phyloP scores from a whole-genome alignment of 2,797 vertebrate genomes.

The Euphonia xanthogaster region DNA sequence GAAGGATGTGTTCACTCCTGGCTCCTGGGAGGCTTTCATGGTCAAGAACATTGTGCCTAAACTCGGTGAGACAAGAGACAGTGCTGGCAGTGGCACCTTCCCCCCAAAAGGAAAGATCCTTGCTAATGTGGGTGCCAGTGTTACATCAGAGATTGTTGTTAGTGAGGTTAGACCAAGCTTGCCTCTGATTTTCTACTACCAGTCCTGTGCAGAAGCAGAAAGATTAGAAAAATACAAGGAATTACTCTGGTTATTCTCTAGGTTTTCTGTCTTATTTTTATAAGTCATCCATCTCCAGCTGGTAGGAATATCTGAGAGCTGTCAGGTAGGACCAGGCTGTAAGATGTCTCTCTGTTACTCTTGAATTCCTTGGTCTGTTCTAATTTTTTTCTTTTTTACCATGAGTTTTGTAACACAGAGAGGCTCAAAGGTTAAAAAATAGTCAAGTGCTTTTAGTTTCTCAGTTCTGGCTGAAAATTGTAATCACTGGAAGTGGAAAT shows the following conservation, averaged over 20 bases:
- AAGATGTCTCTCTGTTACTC: neutral
- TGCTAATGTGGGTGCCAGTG: neutral
- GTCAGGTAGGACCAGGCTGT: neutral
- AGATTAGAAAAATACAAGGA: neutral
- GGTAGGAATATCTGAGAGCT: neutral
- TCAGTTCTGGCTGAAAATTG: neutral
- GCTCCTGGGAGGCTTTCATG: slow-evolving; percentile 99
- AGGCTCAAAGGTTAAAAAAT: neutral
- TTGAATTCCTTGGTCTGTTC: neutral
- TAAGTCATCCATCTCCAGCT: neutral
- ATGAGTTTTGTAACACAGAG: neutral
- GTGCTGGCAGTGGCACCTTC: neutral
- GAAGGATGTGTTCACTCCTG: slow-evolving; percentile 94
- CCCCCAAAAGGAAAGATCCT: fast-evolving
- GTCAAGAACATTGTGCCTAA: slow-evolving; percentile 98
- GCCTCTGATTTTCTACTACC: neutral
- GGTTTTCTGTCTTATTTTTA: neutral
- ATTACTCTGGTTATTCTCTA: neutral
- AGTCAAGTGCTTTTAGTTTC: fast-evolving
- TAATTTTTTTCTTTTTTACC: neutral
- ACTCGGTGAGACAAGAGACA: slow-evolving; percentile 77
- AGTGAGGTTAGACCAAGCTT: neutral
- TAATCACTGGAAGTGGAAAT: neutral
- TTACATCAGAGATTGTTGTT: neutral
- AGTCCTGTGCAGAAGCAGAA: neutral